Base-by-base conservation (phyloP, 2,113 vertebrate genomes). In the Gadus macrocephalus region DNA sequence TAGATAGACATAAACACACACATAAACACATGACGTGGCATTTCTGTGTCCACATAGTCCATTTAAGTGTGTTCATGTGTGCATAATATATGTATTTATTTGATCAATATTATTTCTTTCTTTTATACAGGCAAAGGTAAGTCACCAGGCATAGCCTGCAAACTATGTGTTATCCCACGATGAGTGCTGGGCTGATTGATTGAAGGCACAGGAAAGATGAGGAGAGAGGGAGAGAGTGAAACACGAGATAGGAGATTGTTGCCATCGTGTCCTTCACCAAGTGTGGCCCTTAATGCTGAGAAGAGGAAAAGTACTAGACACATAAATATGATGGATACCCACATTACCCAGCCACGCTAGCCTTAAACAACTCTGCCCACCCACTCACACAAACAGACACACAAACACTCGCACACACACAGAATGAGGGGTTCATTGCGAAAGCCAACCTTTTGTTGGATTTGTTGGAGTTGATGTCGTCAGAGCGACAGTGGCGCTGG, bases 251-350 rank as follows among this genome's bases (percentile, higher is more conserved):
- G 72, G 72, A 81, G 69, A 78, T 79, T 69, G 79, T 78, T 84
- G 75, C 81, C 86, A 82, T 81, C 81, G 74, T 86, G 84, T 87
- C 86, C 86, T 89, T 89, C 84, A 78, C 73, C 64, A 74, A 77
- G 76, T 82, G 80, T 77, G 83, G 78, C 77, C 72, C 78, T 78
- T 74, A 79, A 63, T 83, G 80, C 87, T 83, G 83, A 84, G 77
- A 58, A 78, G 85, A 73, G 71, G 74, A 77, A 78, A 83, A 82
- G 81, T 83, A 85, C 78, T 75, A 73, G 66, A 83, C 77, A 83
- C 82, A 85, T 83, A 79, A 84, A 84, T 86, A 81, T 83, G 85
- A 86, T 79, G 77, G 82, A 81, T 83, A 84, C 86, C n/a, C n/a
- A n/a, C n/a, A n/a, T n/a, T n/a, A n/a, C n/a, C 35, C 69, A 78